phyloP scores from a whole-genome alignment of 2,113 vertebrate species.

The Megaceryle maxima region DNA sequence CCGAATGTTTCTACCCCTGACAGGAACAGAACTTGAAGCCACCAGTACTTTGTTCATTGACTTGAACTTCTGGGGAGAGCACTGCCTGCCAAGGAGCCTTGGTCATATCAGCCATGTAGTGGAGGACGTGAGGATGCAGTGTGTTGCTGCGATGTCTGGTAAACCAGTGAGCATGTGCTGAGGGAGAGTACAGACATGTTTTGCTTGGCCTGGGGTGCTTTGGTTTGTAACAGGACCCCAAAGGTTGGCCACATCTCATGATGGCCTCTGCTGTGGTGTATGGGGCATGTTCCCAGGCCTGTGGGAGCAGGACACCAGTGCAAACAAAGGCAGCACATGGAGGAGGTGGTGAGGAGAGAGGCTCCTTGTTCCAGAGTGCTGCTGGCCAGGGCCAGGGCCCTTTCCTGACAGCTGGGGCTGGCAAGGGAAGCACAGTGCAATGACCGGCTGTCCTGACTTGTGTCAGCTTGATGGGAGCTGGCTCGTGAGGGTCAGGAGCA shows the following conservation, averaged over 20 bases:
- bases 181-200: background rate
- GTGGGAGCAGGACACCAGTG: accelerated
- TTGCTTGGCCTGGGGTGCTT: background rate
- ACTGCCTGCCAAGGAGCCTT: background rate
- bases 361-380: accelerated
- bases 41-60: background rate
- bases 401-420: background rate
- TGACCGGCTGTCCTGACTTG: background rate
- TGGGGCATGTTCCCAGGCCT: accelerated
- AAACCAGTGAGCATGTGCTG: accelerated
- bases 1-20: accelerated
- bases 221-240: background rate
- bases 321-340: background rate
- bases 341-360: background rate
- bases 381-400: background rate
- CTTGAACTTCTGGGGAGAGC: background rate
- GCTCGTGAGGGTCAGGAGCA: background rate
- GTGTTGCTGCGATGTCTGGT: background rate
- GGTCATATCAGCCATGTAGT: accelerated
- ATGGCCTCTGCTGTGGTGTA: accelerated
- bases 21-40: background rate
- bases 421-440: accelerated
- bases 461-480: background rate
- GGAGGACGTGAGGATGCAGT: background rate
- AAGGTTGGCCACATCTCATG: background rate